These are phyloP conservation scores for Hyperoplus immaculatus DNA, from an alignment of 2,797 vertebrate genomes.

Conservation along the genomic window DNA sequence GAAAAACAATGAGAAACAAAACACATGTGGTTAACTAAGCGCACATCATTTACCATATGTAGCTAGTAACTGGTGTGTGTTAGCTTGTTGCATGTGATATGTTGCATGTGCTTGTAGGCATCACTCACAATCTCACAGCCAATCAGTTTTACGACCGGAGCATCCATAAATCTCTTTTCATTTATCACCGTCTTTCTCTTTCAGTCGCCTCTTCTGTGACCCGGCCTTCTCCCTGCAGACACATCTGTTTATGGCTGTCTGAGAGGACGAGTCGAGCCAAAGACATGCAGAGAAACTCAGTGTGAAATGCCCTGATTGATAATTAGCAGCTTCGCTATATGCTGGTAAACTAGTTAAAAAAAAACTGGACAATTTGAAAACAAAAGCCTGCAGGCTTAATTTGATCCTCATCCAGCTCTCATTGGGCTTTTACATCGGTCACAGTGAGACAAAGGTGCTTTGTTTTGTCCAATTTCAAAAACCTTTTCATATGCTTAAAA, in stretches of 20 bases:
- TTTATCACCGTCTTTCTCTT: slow-evolving; percentile 55
- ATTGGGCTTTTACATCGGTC: background rate
- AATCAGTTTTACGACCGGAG: slow-evolving; percentile 65
- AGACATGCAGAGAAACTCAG: slow-evolving; percentile 27
- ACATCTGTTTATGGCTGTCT: slow-evolving; percentile 53
- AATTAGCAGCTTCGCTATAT: slow-evolving; percentile 25
- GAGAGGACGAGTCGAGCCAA: slow-evolving; percentile 46
- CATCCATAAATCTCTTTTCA: slow-evolving; percentile 67
- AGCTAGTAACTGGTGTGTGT: slow-evolving; percentile 6
- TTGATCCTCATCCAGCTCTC: slow-evolving; percentile 3
- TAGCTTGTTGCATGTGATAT: slow-evolving; percentile 31
- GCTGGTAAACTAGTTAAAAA: slow-evolving; percentile 41
- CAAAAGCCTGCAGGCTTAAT: slow-evolving; percentile 28
- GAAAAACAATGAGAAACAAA: slow-evolving; percentile 8
- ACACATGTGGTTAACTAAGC: background rate
- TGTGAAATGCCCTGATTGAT: slow-evolving; percentile 38
- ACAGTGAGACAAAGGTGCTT: slow-evolving; percentile 7
- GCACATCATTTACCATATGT: slow-evolving; percentile 15
- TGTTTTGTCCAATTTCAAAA: slow-evolving; percentile 15
- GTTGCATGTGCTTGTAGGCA: slow-evolving; percentile 51
- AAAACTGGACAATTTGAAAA: slow-evolving; percentile 43
- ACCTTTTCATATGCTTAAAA: background rate
- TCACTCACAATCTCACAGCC: slow-evolving; percentile 61
- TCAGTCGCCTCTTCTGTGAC: slow-evolving; percentile 33
- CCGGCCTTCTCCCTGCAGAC: slow-evolving; percentile 38